These are phyloP conservation scores for Mola mola DNA, from an alignment of 2,113 vertebrate genomes.

Conservation along the genomic window DNA sequence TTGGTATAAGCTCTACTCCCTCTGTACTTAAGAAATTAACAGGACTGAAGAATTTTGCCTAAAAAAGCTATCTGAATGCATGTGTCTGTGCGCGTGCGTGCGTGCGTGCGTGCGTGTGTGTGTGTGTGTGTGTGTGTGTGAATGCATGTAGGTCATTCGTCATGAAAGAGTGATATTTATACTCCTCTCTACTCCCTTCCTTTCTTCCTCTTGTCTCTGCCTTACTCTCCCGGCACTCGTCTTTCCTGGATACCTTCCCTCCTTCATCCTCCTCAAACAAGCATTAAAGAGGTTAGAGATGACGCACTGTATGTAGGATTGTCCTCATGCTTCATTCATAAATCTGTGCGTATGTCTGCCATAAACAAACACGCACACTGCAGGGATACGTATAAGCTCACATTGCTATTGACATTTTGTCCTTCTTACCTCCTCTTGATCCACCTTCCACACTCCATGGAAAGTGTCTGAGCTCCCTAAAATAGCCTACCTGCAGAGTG, in stretches of 20 bases:
- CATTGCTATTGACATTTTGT: neutral
- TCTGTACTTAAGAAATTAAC: no score
- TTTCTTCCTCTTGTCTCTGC: conserved; percentile 2
- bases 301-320: conserved; percentile 5
- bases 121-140: neutral
- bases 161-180: conserved; percentile 52
- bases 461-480: conserved; percentile 43
- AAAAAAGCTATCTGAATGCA: conserved; percentile 4
- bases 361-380: neutral
- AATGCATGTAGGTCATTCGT: conserved; percentile 28
- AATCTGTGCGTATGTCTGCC: conserved; percentile 3
- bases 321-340: conserved; percentile 30
- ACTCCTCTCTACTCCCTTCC: conserved; percentile 5
- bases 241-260: no score
- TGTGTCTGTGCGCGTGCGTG: no score
- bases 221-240: conserved; percentile 6
- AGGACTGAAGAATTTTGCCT: no score
- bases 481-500: conserved; percentile 42
- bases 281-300: conserved; percentile 12
- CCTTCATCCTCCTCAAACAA: conserved; percentile 2
- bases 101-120: conserved; percentile 6
- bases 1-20: conserved; percentile 13
- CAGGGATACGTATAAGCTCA: neutral
- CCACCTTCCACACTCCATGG: conserved; percentile 6
- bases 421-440: conserved; percentile 14